A percentile compares a stretch with the other conserved stretches of the same genome.
Evolutionary conservation across 1,140 invertebrate species (phyloP).

Genomic region (Aphaenogaster ashmeadi): DNA sequence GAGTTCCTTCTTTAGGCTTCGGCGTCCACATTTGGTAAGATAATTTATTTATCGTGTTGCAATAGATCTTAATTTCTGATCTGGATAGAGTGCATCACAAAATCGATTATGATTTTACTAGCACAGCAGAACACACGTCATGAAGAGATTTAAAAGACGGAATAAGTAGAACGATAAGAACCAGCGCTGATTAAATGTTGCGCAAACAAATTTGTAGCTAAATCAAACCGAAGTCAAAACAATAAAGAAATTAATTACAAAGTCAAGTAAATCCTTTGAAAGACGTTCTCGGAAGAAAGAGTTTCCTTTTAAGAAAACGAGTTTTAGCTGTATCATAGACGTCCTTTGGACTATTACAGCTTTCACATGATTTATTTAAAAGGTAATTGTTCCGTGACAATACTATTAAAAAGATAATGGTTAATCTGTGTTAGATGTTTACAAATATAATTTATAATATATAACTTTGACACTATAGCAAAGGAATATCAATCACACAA

Average conservation of each 20-base stretch:
- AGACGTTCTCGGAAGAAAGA: not conserved
- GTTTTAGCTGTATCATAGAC: not conserved
- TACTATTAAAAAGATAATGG: too few relatives aligned
- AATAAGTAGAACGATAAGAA: not conserved
- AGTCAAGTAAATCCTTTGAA: not conserved
- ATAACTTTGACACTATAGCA: too few relatives aligned
- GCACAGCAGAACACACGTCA: not conserved
- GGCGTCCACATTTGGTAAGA: constrained; percentile 86
- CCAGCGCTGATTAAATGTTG: not conserved
- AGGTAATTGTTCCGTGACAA: too few relatives aligned
- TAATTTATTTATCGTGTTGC: constrained; percentile 89
- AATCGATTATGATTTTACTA: not conserved
- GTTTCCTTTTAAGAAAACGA: not conserved
- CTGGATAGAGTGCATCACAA: constrained; percentile 73
- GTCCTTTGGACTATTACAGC: not conserved
- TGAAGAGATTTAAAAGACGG: not conserved
- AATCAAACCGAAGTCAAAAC: not conserved
- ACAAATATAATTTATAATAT: too few relatives aligned
- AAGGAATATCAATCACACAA: too few relatives aligned
- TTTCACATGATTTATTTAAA: too few relatives aligned
- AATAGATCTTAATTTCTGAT: constrained; percentile 87
- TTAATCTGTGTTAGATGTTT: too few relatives aligned
- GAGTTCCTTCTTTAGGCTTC: constrained; percentile 79
- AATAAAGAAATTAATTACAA: constrained; percentile 11
- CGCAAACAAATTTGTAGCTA: not conserved